Evolutionary conservation across 1,140 invertebrate species (phyloP), one percentile per base, ranked within the genome.

Genomic region (Propsilocerus akamusi): DNA sequence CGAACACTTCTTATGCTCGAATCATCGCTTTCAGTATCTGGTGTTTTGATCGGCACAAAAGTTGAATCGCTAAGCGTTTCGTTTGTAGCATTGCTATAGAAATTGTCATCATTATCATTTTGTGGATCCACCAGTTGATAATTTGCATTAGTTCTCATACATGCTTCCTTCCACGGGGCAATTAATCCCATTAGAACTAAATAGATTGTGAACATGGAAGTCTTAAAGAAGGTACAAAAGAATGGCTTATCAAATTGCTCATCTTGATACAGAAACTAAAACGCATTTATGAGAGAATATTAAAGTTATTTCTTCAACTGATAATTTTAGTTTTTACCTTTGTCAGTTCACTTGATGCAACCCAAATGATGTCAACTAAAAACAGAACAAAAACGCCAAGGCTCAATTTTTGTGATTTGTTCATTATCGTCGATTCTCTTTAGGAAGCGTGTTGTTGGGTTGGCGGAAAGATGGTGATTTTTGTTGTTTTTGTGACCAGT

Each of bases 221-320:
- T 90, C 66, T 90, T 90, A 26, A 89, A 66, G 63, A 89, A 93
- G 6, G 87, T 89, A 55, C 76, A 88, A 64, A 91, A 92, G 67
- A 88, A 91, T 49, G 88, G 86, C 58, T 91, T 91, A 59, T 86
- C 73, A 61, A 76, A 91, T 20, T 80, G 69, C 59, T 77, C 78
- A 69, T 86, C 73, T 54, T 78, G 73, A 59, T 88, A 90, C 47
- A 91, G 76, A 67, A 84, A 88, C 86, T 92, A 49, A 76, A 74
- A 51, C 46, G 49, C 64, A 57, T 53, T 50, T 48, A 52, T 55
- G n/a, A n/a, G n/a, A n/a, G n/a, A 55, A 46, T 52, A 47, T 20
- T 14, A 25, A 54, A 51, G 5, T 4, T 37, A 11, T 24, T 22
- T n/a, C 41, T 25, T 52, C 49, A 49, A 48, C 11, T 25, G 1